Percentiles rank a stretch among this genome's conserved stretches.
Evolutionary conservation across 2,888 invertebrate species (phyloP).

Genomic region (Agonopterix subpropinquella): DNA sequence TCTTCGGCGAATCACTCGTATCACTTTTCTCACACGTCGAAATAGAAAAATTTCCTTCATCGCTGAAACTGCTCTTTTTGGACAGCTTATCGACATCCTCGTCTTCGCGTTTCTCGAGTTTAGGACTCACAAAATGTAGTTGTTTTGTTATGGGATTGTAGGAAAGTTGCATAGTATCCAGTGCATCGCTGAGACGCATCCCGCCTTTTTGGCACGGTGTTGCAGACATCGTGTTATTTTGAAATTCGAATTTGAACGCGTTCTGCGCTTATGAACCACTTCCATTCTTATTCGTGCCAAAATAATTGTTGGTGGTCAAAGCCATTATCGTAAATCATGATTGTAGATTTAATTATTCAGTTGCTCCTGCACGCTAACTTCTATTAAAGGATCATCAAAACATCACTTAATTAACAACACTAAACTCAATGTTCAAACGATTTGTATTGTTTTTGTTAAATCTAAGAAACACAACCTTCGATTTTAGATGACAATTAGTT

Average conservation of each 20-base stretch:
- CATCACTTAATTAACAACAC: conserved; percentile 7
- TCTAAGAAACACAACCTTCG: conserved; percentile 8
- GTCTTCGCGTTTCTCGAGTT: conserved; percentile 46
- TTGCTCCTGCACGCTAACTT: background rate
- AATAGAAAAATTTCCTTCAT: conserved; percentile 68
- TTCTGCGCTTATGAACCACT: conserved; percentile 28
- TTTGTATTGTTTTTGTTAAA: conserved; percentile 3
- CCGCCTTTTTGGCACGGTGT: conserved; percentile 69
- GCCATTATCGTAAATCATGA: conserved; percentile 28
- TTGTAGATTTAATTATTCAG: conserved; percentile 4
- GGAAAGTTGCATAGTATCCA: conserved; percentile 83
- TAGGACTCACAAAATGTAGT: conserved; percentile 77
- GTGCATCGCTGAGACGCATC: conserved; percentile 79
- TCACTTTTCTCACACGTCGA: conserved; percentile 71
- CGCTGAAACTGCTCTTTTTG: conserved; percentile 71
- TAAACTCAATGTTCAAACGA: background rate
- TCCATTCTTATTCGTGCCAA: conserved; percentile 35
- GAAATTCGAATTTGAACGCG: conserved; percentile 28
- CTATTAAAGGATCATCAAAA: conserved; percentile 1
- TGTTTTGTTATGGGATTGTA: conserved; percentile 86
- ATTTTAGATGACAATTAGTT: background rate
- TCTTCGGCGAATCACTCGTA: conserved; percentile 69
- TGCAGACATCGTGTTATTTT: conserved; percentile 46
- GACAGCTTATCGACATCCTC: conserved; percentile 65
- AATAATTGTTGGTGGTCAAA: conserved; percentile 21